phyloP scores from a whole-genome alignment of 2,888 invertebrate species.

The Elysia crispata region DNA sequence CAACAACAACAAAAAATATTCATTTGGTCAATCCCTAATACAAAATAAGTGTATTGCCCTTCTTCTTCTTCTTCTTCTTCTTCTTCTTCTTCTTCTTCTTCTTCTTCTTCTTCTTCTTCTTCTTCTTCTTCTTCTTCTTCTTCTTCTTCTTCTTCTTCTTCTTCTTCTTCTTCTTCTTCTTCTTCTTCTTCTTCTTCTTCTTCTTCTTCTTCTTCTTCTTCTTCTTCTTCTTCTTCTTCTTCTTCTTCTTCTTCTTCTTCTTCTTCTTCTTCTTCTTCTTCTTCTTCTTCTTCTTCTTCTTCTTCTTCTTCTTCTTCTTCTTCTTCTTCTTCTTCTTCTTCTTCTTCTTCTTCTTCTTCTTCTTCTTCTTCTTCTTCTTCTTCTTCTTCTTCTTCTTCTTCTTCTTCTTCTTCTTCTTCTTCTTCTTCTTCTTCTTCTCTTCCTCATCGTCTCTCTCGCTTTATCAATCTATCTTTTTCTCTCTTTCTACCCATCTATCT shows the following conservation, averaged over 20 bases:
- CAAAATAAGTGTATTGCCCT: too few species aligned
- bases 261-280: constrained; percentile 33
- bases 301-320: not conserved
- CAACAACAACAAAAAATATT: too few species aligned
- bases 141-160: not conserved
- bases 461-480: too few species aligned
- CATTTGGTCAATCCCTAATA: too few species aligned
- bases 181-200: not conserved
- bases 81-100: not conserved
- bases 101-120: constrained; percentile 7
- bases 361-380: constrained; percentile 1
- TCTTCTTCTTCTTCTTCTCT: constrained; percentile 9
- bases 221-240: constrained; percentile 25
- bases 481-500: too few species aligned
- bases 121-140: not conserved
- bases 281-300: constrained; percentile 30
- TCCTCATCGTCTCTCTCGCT: too few species aligned
- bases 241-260: constrained; percentile 26
- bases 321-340: constrained; percentile 4
- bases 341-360: constrained; percentile 13
- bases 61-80: constrained; percentile 16
- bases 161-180: not conserved
- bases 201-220: constrained; percentile 9
- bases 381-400: constrained; percentile 9
- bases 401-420: constrained; percentile 9